Base-by-base conservation (phyloP, 2,888 invertebrate genomes). In the Aphelenchoides bicaudatus region DNA sequence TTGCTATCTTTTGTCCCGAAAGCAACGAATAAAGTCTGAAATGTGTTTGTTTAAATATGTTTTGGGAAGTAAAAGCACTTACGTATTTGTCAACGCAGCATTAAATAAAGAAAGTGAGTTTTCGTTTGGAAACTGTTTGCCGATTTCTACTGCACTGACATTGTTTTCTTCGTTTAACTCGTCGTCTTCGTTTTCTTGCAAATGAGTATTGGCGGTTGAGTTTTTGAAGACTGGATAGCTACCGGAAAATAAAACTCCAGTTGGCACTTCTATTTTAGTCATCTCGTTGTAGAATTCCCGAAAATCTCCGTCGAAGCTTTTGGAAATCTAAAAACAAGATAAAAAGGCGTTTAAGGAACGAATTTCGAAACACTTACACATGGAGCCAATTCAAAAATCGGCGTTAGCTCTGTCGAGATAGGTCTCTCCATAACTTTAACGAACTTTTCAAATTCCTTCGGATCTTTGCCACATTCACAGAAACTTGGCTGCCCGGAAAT, bases 21-120 rank as follows among this genome's bases (percentile, higher is more conserved):
- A 75, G 52, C 23, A 75, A 46, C 3, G 68, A 67, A 52, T 54
- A 72, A 2, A 74, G 37, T 3, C n/a, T n/a, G n/a, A n/a, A 73
- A 56, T 13, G 34, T 34, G 34, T 13, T 34, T 34, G 34, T 16
- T 34, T 16, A 16, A 13, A 49, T 49, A 3, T 49, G 5, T 19
- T 3, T 21, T 16, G 23, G 23, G n/a, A 19, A 16, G 28, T 37
- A 13, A 10, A 38, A 2, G 2, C 19, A 51, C 52, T 23, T 51
- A 39, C 10, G 37, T 51, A n/a, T n/a, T n/a, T n/a, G n/a, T n/a
- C 25, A 51, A 28, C 6, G 47, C 39, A 13, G 52, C 19, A 8
- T 39, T 39, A 19, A 51, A 34, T 38, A 37, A 51, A 34, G 38
- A 38, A 2, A 51, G 21, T n/a, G 52, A 51, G 16, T 51, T 51